A percentile compares a stretch with the other conserved stretches of the same genome.
Evolutionary conservation across 2,888 invertebrate species (phyloP).

Genomic region (Mythimna albipuncta): DNA sequence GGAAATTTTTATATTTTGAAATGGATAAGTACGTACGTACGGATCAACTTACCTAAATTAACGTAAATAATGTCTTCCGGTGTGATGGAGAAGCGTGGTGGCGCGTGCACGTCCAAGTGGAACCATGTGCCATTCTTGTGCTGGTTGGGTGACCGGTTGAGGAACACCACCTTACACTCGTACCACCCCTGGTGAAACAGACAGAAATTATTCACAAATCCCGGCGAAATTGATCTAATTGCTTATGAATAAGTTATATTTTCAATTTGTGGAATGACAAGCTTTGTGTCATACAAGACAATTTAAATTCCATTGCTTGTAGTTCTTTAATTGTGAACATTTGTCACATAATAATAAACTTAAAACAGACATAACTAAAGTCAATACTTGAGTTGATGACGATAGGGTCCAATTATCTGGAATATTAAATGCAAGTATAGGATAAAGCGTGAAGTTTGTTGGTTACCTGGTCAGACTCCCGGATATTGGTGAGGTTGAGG

Average conservation of each 20-base stretch:
- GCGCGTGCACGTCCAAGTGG: conserved; percentile 99
- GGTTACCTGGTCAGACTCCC: conserved; percentile 95
- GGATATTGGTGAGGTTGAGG: conserved; percentile 98
- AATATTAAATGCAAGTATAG: neutral
- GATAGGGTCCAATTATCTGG: neutral
- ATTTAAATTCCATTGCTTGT: too few species aligned
- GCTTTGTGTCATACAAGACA: neutral
- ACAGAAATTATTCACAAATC: neutral
- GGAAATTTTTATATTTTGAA: neutral
- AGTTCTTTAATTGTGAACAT: neutral
- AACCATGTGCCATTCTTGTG: conserved; percentile 99
- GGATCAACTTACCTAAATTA: conserved; percentile 92
- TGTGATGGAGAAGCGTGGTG: conserved; percentile 98
- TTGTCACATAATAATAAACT: neutral
- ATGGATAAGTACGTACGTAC: neutral
- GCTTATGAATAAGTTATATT: neutral
- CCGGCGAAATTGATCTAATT: neutral
- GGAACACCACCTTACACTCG: conserved; percentile 98
- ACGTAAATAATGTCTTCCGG: conserved; percentile 99
- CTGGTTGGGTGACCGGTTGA: conserved; percentile 97
- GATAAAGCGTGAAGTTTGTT: too few species aligned
- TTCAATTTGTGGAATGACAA: neutral
- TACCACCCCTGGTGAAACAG: conserved; percentile 94
- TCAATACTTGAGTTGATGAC: neutral
- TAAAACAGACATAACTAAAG: neutral